A percentile compares a stretch with the other conserved stretches of the same genome.
phyloP scores from a whole-genome alignment of 2,888 invertebrate genomes.

The Dryobota labecula region DNA sequence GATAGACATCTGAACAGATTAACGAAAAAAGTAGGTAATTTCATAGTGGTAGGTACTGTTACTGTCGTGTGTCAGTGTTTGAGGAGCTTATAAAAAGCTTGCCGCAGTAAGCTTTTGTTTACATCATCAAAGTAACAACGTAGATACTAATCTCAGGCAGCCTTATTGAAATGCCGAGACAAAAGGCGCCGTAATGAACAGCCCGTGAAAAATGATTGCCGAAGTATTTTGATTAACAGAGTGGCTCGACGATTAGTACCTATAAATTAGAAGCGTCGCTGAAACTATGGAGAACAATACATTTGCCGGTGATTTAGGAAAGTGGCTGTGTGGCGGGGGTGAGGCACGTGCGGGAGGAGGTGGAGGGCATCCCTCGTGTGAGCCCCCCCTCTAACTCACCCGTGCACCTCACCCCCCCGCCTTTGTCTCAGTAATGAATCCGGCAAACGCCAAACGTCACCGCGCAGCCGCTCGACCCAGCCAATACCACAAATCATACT shows the following conservation, averaged over 20 bases:
- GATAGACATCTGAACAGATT: not conserved
- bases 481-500: constrained; percentile 82
- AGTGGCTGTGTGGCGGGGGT: constrained; percentile 79
- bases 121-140: not conserved
- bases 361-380: constrained; percentile 70
- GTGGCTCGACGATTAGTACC: constrained; percentile 62
- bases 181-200: constrained; percentile 36
- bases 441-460: constrained; percentile 88
- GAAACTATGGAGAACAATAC: constrained; percentile 80
- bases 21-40: not conserved
- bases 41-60: not conserved
- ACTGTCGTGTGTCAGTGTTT: not conserved
- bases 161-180: constrained; percentile 25
- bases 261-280: constrained; percentile 63
- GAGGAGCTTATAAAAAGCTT: not conserved
- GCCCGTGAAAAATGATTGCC: constrained; percentile 36
- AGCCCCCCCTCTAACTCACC: constrained; percentile 63
- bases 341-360: constrained; percentile 57
- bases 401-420: constrained; percentile 68
- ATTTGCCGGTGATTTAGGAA: constrained; percentile 88
- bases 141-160: constrained; percentile 8
- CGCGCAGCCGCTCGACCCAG: constrained; percentile 82
- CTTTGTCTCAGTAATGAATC: constrained; percentile 90
- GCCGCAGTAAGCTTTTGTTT: not conserved
- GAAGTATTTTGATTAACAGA: constrained; percentile 65